phyloP scores from a whole-genome alignment of 2,888 invertebrate genomes.

The Drepanosiphum platanoidis region DNA sequence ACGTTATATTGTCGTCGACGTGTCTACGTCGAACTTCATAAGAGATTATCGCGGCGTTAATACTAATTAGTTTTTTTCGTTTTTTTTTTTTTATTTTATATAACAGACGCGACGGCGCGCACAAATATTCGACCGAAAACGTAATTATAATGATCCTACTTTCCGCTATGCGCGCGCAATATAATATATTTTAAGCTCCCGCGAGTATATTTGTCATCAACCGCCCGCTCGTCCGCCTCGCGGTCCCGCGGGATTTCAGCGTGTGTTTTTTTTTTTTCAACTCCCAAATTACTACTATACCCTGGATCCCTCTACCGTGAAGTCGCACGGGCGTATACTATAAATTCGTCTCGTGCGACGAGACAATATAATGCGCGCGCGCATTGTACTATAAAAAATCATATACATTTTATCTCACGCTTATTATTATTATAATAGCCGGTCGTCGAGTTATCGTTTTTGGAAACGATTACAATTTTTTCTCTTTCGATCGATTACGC shows the following conservation, averaged over 20 bases:
- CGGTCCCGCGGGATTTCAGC: not conserved
- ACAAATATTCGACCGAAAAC: not conserved
- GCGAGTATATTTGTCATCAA: not conserved
- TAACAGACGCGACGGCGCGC: not conserved
- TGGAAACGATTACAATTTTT: too few species aligned
- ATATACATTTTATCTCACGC: too few species aligned
- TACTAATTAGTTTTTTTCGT: not conserved
- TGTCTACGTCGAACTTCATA: not conserved
- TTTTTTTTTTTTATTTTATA: too few species aligned
- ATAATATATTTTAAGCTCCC: not conserved
- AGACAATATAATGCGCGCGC: not conserved
- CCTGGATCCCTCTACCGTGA: not conserved
- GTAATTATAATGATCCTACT: conserved; percentile 4
- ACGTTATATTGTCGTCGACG: too few species aligned
- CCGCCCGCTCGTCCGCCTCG: not conserved
- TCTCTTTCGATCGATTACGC: too few species aligned
- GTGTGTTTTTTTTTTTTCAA: not conserved
- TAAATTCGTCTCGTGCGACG: not conserved
- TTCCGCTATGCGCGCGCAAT: not conserved
- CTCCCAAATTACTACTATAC: not conserved
- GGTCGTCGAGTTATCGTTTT: too few species aligned
- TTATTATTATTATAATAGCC: too few species aligned
- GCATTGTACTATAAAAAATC: not conserved
- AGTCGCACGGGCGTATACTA: not conserved
- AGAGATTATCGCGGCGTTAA: too few species aligned